These are phyloP conservation scores for Callinectes sapidus DNA, from an alignment of 2,888 invertebrate species.

Conservation along the genomic window DNA sequence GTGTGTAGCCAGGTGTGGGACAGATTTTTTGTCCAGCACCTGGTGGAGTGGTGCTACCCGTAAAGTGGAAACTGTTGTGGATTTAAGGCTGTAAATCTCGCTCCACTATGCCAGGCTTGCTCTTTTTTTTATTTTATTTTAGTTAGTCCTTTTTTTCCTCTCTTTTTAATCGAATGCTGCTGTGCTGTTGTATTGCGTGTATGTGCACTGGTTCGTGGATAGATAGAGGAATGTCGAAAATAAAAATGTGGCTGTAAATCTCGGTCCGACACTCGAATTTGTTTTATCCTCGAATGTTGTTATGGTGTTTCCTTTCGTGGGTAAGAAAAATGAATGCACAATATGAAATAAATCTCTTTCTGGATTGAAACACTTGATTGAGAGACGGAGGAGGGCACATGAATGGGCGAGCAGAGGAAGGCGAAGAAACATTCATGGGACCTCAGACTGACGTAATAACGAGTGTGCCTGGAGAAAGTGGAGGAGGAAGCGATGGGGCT, in stretches of 20 bases:
- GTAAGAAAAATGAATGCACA: too few species aligned
- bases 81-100: background rate
- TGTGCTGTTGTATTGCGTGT: background rate
- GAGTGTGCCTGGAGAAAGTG: background rate
- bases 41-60: background rate
- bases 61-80: background rate
- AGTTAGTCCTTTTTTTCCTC: background rate
- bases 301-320: too few species aligned
- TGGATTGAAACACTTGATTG: background rate
- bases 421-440: background rate
- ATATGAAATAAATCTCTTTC: background rate
- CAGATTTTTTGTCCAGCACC: slow-evolving; percentile 11
- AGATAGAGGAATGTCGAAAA: background rate
- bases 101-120: background rate
- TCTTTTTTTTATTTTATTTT: background rate
- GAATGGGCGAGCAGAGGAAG: background rate
- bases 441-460: slow-evolving; percentile 4
- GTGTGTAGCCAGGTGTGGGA: slow-evolving; percentile 4
- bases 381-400: background rate
- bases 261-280: too few species aligned
- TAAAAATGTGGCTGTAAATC: background rate
- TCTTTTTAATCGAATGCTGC: background rate
- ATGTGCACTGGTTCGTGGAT: background rate
- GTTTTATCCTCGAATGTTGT: too few species aligned
- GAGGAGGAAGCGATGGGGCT: slow-evolving; percentile 12